Base-by-base conservation (phyloP, 1,140 invertebrate genomes). In the Laodelphax striatellus region DNA sequence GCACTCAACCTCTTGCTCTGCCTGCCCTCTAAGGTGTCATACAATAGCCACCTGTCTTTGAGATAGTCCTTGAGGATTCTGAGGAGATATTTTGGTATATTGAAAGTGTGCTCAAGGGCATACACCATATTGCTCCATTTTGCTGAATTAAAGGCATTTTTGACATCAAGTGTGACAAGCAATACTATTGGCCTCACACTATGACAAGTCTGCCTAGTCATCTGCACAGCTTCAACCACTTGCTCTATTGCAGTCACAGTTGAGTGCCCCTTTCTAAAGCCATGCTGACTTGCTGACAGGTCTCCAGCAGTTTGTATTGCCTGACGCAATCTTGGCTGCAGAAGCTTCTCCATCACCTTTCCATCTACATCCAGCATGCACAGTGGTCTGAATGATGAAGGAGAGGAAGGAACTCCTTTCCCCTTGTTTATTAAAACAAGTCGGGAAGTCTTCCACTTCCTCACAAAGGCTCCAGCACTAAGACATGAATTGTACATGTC, bases 81-180 rank as follows among this genome's bases (percentile, higher is more conserved):
- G 21, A 63, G 53, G 3, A 67, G 41, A 21, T 65, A 65, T 5
- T 6, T 1, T 5, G 58, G 52, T 1, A 57, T 38, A 1, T 41
- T n/a, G 34, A 65, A 65, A 3, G 2, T 21, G 2, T 38, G 1
- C 21, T 62, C 22, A 17, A 65, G 11, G 0, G 55, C 66, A 42
- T 62, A 55, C 5, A 69, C 62, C 0, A 64, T 62, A 53, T 66
- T 59, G 0, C 0, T 19, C 64, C 66, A 66, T 38, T 53, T 41
- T 1, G 52, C 44, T 19, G 66, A 65, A 46, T 69, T 69, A 44
- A 67, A 66, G 11, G 66, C 68, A 55, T 68, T 68, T 55, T 56
- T 62, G 2, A 67, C 60, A 54, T 69, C 67, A 5, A 69, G 28
- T 0, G 67, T 66, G 31, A 63, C 61, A n/a, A 65, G 28, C 4